Base-by-base conservation (phyloP, 2,888 invertebrate genomes). In the Sympetrum striolatum region DNA sequence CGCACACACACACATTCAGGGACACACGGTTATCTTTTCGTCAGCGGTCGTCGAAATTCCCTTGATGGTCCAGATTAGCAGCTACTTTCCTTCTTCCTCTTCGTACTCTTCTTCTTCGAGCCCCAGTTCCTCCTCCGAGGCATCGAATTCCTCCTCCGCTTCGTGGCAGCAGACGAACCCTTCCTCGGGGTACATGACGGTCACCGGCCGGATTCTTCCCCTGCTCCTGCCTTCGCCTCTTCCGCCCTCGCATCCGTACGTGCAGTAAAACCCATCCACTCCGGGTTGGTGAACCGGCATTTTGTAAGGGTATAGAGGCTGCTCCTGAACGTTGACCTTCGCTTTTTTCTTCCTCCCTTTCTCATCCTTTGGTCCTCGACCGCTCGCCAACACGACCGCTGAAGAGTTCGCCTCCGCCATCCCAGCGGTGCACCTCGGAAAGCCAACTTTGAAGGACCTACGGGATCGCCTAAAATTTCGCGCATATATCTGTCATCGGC, bases 81-180 rank as follows among this genome's bases (percentile, higher is more conserved):
- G 86, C 86, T 86, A 86, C 86, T 86, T 86, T 86, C 86, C 86
- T 86, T 86, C 86, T 35, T 82, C 82, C 60, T 86, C 86, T 60
- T 22, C 86, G 4, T 39, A 60, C 22, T 86, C 86, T 22, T 86
- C 86, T 22, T 82, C 82, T 18, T 82, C 82, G 58, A 35, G 58
- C n/a, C n/a, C n/a, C n/a, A n/a, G n/a, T n/a, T n/a, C n/a, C n/a
- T n/a, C n/a, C 82, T 82, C 82, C 3, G 86, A 64, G 14, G 22
- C 86, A 5, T 86, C 86, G 64, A 31, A 86, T 37, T 60, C 86
- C 37, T 86, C 86, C 37, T 86, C 86, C 60, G 35, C 86, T 12
- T 86, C 86, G 60, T 86, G 86, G 37, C 86, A 86, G 86, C 86
- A 86, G 64, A 86, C 86, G 86, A 86, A 86, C n/a, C 86, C 86